Evolutionary conservation across 2,113 vertebrate species (phyloP).

Genomic region (Arvicanthis niloticus): DNA sequence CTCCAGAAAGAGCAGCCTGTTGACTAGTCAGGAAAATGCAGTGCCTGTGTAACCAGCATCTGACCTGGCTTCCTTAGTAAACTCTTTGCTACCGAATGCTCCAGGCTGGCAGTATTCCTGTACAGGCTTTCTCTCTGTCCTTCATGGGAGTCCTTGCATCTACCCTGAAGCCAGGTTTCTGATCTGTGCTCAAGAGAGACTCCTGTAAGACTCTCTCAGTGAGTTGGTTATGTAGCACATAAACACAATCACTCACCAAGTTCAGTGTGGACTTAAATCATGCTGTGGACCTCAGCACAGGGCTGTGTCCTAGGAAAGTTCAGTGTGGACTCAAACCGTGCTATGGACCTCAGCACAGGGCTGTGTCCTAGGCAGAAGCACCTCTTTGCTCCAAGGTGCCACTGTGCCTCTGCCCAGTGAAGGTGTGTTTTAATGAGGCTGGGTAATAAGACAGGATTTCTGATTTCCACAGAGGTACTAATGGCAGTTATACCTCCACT

Average conservation of each 20-base stretch:
- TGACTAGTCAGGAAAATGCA: background rate
- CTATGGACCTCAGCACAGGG: too few species aligned
- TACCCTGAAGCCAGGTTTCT: background rate
- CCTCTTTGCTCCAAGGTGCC: background rate
- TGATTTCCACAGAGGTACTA: background rate
- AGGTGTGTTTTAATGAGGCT: background rate
- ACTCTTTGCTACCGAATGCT: background rate
- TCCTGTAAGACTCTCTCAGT: background rate
- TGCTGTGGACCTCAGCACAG: too few species aligned
- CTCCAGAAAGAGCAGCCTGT: background rate
- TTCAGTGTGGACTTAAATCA: background rate
- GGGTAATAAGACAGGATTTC: background rate
- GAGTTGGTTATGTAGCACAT: background rate
- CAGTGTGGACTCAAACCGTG: too few species aligned
- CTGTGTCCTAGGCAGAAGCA: background rate
- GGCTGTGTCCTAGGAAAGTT: too few species aligned
- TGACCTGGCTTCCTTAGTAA: slow-evolving; percentile 36
- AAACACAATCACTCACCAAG: background rate
- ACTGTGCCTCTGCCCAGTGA: background rate
- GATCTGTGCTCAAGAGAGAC: background rate
- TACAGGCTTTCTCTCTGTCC: background rate
- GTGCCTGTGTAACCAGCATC: background rate
- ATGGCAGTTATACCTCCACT: background rate
- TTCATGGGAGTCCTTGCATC: background rate
- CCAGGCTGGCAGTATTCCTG: background rate